Conservation (phyloP, 2,888 invertebrate species). For the Stenodera caucasica region DNA sequence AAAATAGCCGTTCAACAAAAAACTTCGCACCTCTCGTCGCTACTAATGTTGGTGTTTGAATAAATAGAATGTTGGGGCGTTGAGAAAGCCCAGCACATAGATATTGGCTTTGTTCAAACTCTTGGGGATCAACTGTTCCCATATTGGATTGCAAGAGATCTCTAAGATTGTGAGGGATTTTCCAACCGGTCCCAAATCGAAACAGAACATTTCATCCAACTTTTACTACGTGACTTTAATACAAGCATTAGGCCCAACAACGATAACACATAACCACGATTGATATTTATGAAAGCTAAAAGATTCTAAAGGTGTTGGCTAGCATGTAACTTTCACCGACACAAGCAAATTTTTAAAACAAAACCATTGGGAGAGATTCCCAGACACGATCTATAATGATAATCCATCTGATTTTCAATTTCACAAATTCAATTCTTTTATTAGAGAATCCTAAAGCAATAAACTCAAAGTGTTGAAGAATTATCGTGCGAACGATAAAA, state of each 20-base stretch:
- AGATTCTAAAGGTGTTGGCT: constrained; percentile 50
- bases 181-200: constrained; percentile 54
- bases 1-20: constrained; percentile 54
- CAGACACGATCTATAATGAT: no score
- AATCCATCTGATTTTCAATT: no score
- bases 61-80: constrained; percentile 51
- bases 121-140: constrained; percentile 52
- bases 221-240: constrained; percentile 56
- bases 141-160: constrained; percentile 56
- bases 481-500: no score
- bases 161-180: constrained; percentile 57
- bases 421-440: no score
- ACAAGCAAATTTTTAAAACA: constrained; percentile 35
- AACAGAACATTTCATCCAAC: constrained; percentile 55
- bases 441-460: no score
- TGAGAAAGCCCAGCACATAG: constrained; percentile 23
- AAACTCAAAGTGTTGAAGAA: no score
- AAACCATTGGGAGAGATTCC: no score
- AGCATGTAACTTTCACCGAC: constrained; percentile 45
- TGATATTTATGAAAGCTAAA: constrained; percentile 56
- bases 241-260: constrained; percentile 49
- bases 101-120: constrained; percentile 52
- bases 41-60: constrained; percentile 46
- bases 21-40: constrained; percentile 53
- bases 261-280: constrained; percentile 51